Percentiles rank a stretch among this genome's conserved stretches.
Evolutionary conservation across 2,113 vertebrate genomes (phyloP).

Genomic region (cat (Felis catus)): F.catus_Fca126_mat1.0 CM031415.1:168232001-168232500

Average conservation of each 20-base stretch:
- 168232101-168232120: not conserved
- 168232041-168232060: slow-evolving; percentile 14
- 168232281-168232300: not conserved
- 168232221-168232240: not conserved
- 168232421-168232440: not conserved
- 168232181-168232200: not conserved
- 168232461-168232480: not conserved
- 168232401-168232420: not conserved
- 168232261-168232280: not conserved
- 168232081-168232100: not conserved
- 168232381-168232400: not conserved
- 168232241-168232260: not conserved
- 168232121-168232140: not conserved
- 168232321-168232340: not conserved
- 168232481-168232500: not conserved
- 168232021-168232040: not conserved
- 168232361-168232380: not conserved
- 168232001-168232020: not conserved
- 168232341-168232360: not conserved
- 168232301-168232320: not conserved
- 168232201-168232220: not conserved
- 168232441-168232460: not conserved
- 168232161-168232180: not conserved
- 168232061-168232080: not conserved
- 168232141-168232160: not conserved